Base-by-base conservation (phyloP, 2,888 invertebrate species). In the Apodemia hepburni region DNA sequence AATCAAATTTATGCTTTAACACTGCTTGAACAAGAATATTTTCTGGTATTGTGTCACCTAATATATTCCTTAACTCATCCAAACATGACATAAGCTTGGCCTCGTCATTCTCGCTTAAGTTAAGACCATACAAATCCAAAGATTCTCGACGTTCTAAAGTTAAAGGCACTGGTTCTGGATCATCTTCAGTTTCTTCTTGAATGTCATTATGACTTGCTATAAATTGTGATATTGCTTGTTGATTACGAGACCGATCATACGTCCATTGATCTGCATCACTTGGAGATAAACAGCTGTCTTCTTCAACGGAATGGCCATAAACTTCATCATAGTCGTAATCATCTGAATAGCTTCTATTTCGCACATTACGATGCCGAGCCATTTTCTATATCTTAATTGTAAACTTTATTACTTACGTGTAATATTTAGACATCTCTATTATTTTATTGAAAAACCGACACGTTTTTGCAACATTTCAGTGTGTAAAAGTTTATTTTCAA, bases 221-320 rank as follows among this genome's bases (percentile, higher is more conserved):
- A 78, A 95, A 97, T 12, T 95, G 93, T 15, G 96, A 94, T 78
- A 97, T 95, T 70, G 94, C 95, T 66, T 94, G 94, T 73, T 94
- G 94, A 62, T 94, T 94, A 49, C 94, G 92, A 68, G 94, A 95
- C 58, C 98, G 93, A 78, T 98, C 97, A 78, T 95, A 98, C 77
- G 98, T 92, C 91, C 97, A 98, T 77, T 96, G 96, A 65, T 95
- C 93, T 49, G 94, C 92, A 90, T 97, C 97, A 77, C 96, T 96
- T 3, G 98, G 98, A 15, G 98, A 98, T 75, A 98, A 94, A 78
- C 96, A 96, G 82, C 94, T 96, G 79, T 98, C 98, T 78, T 98
- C 98, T 84, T 98, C 98, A 54, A 98, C 95, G 3, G 98, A 98
- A 83, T 97, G 97, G 12, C 98, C 98, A 81, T 98, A 98, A 65